These are phyloP conservation scores for Irena cyanogastra DNA, from an alignment of 2,113 vertebrate genomes.

Conservation along the genomic window DNA sequence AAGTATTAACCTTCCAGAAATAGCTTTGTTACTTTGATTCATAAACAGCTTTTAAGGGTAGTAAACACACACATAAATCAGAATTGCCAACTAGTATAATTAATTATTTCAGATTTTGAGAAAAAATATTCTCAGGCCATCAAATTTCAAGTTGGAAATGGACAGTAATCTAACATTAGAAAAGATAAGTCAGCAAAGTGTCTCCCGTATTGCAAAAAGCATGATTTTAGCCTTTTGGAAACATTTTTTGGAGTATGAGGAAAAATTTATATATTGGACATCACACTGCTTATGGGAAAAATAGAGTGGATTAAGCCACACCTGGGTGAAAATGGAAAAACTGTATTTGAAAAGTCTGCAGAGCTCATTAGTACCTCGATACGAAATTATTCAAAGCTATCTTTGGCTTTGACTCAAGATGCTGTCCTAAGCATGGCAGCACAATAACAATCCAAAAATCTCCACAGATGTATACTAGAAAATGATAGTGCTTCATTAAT, in stretches of 20 bases:
- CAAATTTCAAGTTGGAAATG: not conserved
- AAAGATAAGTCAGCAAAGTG: not conserved
- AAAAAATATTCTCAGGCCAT: not conserved
- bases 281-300: conserved; percentile 61
- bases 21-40: not conserved
- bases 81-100: not conserved
- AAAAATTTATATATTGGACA: conserved; percentile 9
- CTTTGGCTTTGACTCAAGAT: conserved; percentile 69
- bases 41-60: not conserved
- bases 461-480: conserved; percentile 32
- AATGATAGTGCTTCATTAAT: conserved; percentile 45
- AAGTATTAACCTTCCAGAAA: not conserved
- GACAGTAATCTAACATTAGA: not conserved
- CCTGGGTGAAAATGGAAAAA: conserved; percentile 59
- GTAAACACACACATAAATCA: not conserved
- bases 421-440: conserved; percentile 47
- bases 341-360: conserved; percentile 67
- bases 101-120: not conserved
- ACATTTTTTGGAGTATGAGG: not conserved
- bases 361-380: conserved; percentile 72
- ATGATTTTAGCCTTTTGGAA: conserved; percentile 32
- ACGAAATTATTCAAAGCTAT: conserved; percentile 70
- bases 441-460: conserved; percentile 43
- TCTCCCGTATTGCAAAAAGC: not conserved
- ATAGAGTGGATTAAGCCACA: conserved; percentile 70